Evolutionary conservation across 2,888 invertebrate genomes (phyloP).

Genomic region (Ischnura elegans): DNA sequence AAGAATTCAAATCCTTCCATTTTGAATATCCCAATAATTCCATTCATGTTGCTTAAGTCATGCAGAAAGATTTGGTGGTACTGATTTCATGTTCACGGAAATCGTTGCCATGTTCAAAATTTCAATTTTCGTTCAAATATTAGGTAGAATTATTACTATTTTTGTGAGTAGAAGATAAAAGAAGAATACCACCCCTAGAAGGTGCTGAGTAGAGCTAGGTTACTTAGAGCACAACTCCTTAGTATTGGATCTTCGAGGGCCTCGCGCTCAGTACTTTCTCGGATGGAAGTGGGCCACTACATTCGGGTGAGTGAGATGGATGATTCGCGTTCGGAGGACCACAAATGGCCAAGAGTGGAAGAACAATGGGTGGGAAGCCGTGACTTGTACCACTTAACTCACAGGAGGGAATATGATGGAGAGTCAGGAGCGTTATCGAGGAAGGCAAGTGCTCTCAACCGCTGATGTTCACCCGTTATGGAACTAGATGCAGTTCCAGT

Average conservation of each 20-base stretch:
- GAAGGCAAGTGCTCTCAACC: background rate
- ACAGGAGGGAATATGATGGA: background rate
- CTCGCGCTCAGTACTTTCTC: background rate
- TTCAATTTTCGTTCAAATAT: too few relatives aligned
- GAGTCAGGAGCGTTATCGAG: background rate
- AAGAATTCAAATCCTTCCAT: too few relatives aligned
- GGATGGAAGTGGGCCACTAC: background rate
- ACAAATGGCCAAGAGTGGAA: background rate
- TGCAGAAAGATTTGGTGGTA: too few relatives aligned
- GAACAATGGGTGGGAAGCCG: background rate
- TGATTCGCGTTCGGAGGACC: background rate
- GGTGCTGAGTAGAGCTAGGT: background rate
- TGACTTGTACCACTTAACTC: background rate
- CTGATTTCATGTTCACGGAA: too few relatives aligned
- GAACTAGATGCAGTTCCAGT: background rate
- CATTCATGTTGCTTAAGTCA: too few relatives aligned
- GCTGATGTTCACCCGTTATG: background rate
- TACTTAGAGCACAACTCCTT: background rate
- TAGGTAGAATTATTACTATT: too few relatives aligned
- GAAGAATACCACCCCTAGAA: too few relatives aligned
- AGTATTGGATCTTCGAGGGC: background rate
- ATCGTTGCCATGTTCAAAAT: too few relatives aligned
- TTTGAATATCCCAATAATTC: too few relatives aligned
- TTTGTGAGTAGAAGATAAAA: too few relatives aligned
- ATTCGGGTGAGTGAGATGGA: background rate